Evolutionary conservation across 2,888 invertebrate species (phyloP).

Genomic region (Acronicta psi): DNA sequence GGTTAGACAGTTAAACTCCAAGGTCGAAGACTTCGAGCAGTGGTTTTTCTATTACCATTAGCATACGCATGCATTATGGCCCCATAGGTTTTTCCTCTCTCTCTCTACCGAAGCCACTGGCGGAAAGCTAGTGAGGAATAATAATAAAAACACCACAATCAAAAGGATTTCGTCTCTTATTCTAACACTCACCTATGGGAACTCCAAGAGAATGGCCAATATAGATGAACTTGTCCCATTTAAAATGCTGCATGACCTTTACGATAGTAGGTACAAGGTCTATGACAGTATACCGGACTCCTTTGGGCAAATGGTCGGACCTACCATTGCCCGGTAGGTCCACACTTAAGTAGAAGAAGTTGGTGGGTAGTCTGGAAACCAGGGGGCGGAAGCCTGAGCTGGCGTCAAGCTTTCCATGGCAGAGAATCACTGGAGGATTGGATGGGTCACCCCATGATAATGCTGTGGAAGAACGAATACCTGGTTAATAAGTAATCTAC

Average conservation of each 20-base stretch:
- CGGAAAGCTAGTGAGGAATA: too few species aligned
- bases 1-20: too few species aligned
- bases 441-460: conserved; percentile 88
- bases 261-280: conserved; percentile 70
- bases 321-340: conserved; percentile 90
- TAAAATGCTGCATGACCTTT: conserved; percentile 68
- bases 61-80: too few species aligned
- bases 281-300: conserved; percentile 63
- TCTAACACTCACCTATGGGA: conserved; percentile 66
- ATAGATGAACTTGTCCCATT: conserved; percentile 73
- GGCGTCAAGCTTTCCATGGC: conserved; percentile 90
- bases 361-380: conserved; percentile 83
- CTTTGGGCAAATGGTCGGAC: conserved; percentile 85
- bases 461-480: conserved; percentile 75
- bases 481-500: too few species aligned
- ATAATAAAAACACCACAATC: too few species aligned
- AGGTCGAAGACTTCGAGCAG: too few species aligned
- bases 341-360: conserved; percentile 73
- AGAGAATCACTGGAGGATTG: conserved; percentile 85
- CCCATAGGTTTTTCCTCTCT: too few species aligned
- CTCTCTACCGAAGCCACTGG: too few species aligned
- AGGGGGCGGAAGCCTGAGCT: conserved; percentile 89
- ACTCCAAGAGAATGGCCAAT: conserved; percentile 79
- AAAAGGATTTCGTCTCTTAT: too few species aligned
- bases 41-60: too few species aligned